Conservation (phyloP, 1,140 invertebrate species). For the Leptinotarsa lineolata region DNA sequence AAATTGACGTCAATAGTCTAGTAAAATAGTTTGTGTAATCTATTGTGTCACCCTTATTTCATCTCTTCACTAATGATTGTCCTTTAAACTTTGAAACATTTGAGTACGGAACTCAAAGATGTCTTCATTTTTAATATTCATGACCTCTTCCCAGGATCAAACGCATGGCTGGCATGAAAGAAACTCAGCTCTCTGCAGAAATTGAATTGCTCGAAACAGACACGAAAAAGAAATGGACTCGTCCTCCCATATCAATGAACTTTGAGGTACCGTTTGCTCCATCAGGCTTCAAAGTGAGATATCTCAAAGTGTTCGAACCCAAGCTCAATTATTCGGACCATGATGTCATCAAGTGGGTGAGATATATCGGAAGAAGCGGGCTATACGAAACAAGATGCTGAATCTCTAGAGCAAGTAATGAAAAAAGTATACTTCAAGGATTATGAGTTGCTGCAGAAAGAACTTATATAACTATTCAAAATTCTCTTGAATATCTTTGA, state of each 20-base stretch:
- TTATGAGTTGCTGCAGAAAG: background rate
- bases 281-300: slow-evolving; percentile 98
- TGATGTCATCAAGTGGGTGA: slow-evolving; percentile 99
- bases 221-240: slow-evolving; percentile 99
- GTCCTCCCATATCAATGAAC: slow-evolving; percentile 99
- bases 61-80: no score
- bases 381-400: slow-evolving; percentile 99
- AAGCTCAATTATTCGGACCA: slow-evolving; percentile 99
- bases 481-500: no score
- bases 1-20: no score
- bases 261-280: slow-evolving; percentile 98
- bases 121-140: slow-evolving; percentile 2
- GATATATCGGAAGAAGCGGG: slow-evolving; percentile 98
- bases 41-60: no score
- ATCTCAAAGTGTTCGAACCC: slow-evolving; percentile 99
- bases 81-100: no score
- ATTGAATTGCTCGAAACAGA: slow-evolving; percentile 99
- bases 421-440: background rate
- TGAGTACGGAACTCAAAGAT: no score
- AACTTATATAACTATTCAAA: no score
- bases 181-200: slow-evolving; percentile 98
- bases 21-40: no score
- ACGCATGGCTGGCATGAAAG: slow-evolving; percentile 99
- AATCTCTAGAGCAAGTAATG: slow-evolving; percentile 41
- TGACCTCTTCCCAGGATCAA: slow-evolving; percentile 77